Evolutionary conservation across 37 sponge, comb jelly and placozoan species (phyloP).

Genomic region (Chondrosia reniformis): DNA sequence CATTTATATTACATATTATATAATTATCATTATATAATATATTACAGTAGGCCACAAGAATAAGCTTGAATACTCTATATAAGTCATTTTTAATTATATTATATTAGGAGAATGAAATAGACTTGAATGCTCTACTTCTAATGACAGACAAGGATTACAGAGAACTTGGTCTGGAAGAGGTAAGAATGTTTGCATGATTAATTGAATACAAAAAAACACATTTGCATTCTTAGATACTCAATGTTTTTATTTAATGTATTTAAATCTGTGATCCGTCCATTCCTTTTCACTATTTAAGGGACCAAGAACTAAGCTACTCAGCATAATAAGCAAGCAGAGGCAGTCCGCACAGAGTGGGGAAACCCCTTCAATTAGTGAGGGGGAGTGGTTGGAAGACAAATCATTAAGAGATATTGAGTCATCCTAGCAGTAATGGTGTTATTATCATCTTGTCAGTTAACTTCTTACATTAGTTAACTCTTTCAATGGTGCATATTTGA

Average conservation of each 20-base stretch:
- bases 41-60: too few relatives aligned
- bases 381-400: slow-evolving; percentile 16
- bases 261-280: neutral
- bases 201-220: neutral
- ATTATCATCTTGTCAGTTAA: too few relatives aligned
- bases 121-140: slow-evolving; percentile 71
- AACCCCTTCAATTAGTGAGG: slow-evolving; percentile 1
- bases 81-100: too few relatives aligned
- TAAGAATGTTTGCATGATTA: slow-evolving; percentile 5
- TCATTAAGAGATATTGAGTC: neutral
- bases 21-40: neutral
- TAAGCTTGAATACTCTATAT: too few relatives aligned
- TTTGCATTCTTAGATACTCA: too few relatives aligned
- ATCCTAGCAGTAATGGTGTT: neutral
- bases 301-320: slow-evolving; percentile 31
- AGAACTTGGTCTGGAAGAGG: slow-evolving; percentile 79
- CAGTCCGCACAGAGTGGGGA: neutral
- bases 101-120: slow-evolving; percentile 89
- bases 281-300: neutral
- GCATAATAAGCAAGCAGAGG: slow-evolving; percentile 4
- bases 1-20: neutral
- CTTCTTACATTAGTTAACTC: too few relatives aligned
- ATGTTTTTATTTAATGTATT: too few relatives aligned
- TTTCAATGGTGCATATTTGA: too few relatives aligned
- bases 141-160: slow-evolving; percentile 85